Conservation (phyloP, 2,888 invertebrate genomes). For the Melinopterus prodromus region DNA sequence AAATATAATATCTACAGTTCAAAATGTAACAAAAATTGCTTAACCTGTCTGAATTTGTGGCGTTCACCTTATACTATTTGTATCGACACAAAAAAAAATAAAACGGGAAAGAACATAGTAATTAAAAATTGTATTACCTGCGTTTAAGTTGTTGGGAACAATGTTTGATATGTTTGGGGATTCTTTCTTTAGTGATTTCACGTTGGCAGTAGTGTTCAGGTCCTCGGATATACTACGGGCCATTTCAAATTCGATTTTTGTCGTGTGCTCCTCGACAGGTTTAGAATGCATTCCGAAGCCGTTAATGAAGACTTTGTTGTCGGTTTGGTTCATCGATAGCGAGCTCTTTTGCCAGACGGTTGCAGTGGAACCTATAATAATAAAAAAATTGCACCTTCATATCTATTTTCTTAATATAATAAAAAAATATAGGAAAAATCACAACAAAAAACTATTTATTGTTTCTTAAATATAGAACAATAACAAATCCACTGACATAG, state of each 20-base stretch:
- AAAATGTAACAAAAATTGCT: too few relatives aligned
- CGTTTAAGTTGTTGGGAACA: constrained; percentile 63
- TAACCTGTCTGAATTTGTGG: too few relatives aligned
- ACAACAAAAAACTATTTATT: neutral
- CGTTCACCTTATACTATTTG: too few relatives aligned
- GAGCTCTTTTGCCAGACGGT: constrained; percentile 53
- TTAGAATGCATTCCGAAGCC: constrained; percentile 27
- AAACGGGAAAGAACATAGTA: too few relatives aligned
- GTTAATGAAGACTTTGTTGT: constrained; percentile 24
- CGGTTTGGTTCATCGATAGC: constrained; percentile 47
- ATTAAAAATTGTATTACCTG: constrained; percentile 51
- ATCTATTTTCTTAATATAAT: neutral
- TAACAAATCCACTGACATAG: neutral
- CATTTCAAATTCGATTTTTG: constrained; percentile 36
- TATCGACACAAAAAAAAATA: too few relatives aligned
- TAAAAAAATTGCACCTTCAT: constrained; percentile 13
- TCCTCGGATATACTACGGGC: constrained; percentile 54
- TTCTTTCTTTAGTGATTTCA: constrained; percentile 37
- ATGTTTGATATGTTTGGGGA: constrained; percentile 46
- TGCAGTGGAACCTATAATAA: constrained; percentile 50
- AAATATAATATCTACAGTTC: too few relatives aligned
- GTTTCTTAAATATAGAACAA: neutral
- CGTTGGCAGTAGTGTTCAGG: constrained; percentile 39
- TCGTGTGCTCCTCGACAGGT: constrained; percentile 33
- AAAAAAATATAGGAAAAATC: constrained; percentile 19